Conservation (phyloP, 2,888 invertebrate species). For the Apocheima hispidaria region DNA sequence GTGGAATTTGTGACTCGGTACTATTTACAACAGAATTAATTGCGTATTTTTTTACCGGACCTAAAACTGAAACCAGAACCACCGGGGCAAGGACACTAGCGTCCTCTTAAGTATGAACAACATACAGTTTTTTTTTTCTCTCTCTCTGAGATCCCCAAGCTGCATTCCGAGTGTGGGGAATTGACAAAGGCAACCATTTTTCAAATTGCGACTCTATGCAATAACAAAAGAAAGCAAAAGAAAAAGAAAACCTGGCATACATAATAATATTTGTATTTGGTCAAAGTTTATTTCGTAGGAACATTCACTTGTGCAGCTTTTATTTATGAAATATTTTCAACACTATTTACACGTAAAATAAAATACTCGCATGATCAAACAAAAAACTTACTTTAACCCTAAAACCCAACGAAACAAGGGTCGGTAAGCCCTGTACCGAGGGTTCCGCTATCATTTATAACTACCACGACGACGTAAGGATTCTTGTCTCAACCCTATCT, state of each 20-base stretch:
- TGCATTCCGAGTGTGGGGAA: too few relatives aligned
- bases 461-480: conserved; percentile 68
- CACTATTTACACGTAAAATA: neutral
- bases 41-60: too few relatives aligned
- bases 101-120: too few relatives aligned
- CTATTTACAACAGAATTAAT: too few relatives aligned
- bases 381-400: conserved; percentile 58
- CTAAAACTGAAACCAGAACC: too few relatives aligned
- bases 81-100: too few relatives aligned
- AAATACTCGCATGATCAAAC: conserved; percentile 48
- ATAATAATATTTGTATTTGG: neutral
- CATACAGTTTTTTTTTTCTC: too few relatives aligned
- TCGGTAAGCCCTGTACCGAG: conserved; percentile 63
- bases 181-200: too few relatives aligned
- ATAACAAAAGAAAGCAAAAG: too few relatives aligned
- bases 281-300: neutral
- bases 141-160: too few relatives aligned
- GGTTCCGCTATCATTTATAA: conserved; percentile 75
- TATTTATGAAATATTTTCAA: neutral
- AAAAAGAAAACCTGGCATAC: too few relatives aligned
- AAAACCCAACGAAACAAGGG: conserved; percentile 61
- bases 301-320: neutral
- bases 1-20: neutral
- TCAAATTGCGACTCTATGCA: too few relatives aligned
- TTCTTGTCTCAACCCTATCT: conserved; percentile 65